A percentile compares a stretch with the other conserved stretches of the same genome.
Evolutionary conservation across 1,140 invertebrate species (phyloP).

Genomic region (Dendroctonus ponderosae): DNA sequence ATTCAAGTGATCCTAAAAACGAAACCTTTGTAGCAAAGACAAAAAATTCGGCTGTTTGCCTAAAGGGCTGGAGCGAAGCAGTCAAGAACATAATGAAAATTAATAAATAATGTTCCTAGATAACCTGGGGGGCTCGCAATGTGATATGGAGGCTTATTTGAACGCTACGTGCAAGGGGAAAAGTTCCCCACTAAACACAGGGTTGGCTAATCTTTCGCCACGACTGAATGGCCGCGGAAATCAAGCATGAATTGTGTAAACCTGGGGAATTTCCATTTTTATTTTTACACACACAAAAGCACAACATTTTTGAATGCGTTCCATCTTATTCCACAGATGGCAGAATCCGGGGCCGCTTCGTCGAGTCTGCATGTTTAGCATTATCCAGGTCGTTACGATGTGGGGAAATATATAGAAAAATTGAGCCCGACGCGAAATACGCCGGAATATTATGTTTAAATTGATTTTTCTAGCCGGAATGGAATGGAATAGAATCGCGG

Average conservation of each 20-base stretch:
- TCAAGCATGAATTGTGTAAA: slow-evolving; percentile 15
- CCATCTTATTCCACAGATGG: slow-evolving; percentile 26
- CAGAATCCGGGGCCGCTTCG: slow-evolving; percentile 10
- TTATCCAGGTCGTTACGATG: slow-evolving; percentile 24
- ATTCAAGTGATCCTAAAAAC: too few species aligned
- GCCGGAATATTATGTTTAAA: slow-evolving; percentile 2
- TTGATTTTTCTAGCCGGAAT: slow-evolving; percentile 10
- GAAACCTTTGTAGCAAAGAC: background rate
- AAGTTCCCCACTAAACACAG: too few species aligned
- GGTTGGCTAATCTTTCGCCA: slow-evolving; percentile 9
- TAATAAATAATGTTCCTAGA: slow-evolving; percentile 26
- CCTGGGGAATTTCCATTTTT: slow-evolving; percentile 12
- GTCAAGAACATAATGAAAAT: slow-evolving; percentile 28
- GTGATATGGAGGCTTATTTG: background rate
- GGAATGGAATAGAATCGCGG: background rate
- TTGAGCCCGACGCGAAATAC: background rate
- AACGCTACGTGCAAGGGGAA: background rate
- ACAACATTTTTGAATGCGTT: slow-evolving; percentile 10
- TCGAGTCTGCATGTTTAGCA: slow-evolving; percentile 20
- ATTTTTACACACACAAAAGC: slow-evolving; percentile 19
- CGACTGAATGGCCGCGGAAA: slow-evolving; percentile 14
- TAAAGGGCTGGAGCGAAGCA: slow-evolving; percentile 12
- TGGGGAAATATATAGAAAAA: slow-evolving; percentile 19
- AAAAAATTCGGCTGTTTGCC: slow-evolving; percentile 17
- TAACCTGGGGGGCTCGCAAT: slow-evolving; percentile 17